Base-by-base conservation (phyloP, 2,113 vertebrate genomes). In the Eptesicus fuscus region DNA sequence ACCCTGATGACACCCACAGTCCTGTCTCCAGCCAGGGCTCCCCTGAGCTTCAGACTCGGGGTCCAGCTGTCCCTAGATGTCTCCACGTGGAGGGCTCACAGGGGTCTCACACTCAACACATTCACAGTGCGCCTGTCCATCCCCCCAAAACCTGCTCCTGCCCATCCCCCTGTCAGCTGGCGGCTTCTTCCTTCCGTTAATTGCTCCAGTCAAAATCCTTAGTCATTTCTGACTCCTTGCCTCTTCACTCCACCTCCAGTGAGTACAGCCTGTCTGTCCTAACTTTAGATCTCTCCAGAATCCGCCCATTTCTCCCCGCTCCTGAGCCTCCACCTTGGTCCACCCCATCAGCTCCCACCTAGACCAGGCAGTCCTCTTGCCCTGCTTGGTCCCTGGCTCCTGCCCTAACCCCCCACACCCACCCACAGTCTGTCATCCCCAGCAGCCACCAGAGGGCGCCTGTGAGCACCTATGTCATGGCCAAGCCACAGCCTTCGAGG, bases 351-450 rank as follows among this genome's bases (percentile, higher is more conserved):
- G 4, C 28, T 18, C 47, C 25, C 11, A 5, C 28, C 9, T 5
- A 32, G 25, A 10, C 76, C 18, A 11, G 18, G 53, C 79, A 7
- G 17, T 10, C 42, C 40, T n/a, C 51, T 44, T 12, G 25, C 47
- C 35, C 9, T 35, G 28, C 69, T 4, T 18, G 28, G 25, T 61
- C 16, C 16, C 35, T 23, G 16, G 1, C 44, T 47, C 42, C 51
- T 18, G 2, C 2, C 9, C 17, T 16, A 2, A 0, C 6, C 4
- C 0, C 7, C 3, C 28, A 4, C 14, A 1, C 0, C 53, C 51
- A n/a, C 9, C 1, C 20, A 8, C 32, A 4, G 0, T 1, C 71
- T 40, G 14, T 35, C 59, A n/a, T 83, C 23, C 70, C 63, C 23
- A 17, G 18, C 2, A 16, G 40, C 70, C 86, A 47, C 47, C 37